Evolutionary conservation across 2,888 invertebrate species (phyloP).

Genomic region (Automeris io): DNA sequence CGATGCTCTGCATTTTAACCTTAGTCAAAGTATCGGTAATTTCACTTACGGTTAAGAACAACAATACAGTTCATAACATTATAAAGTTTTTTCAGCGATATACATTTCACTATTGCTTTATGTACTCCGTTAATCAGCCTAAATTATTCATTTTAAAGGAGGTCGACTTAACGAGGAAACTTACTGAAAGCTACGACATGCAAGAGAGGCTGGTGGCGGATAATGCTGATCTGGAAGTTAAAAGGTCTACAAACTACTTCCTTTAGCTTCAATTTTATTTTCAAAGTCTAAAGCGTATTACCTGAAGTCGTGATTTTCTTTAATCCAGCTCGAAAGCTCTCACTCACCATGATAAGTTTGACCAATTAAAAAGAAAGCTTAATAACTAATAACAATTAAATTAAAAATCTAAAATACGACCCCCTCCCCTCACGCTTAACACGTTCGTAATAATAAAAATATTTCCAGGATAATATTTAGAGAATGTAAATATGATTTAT

Average conservation of each 20-base stretch:
- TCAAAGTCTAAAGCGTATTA: not conserved
- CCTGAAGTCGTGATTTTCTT: not conserved
- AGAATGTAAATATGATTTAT: too few relatives aligned
- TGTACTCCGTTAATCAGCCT: too few relatives aligned
- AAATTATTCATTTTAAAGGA: slow-evolving; percentile 45
- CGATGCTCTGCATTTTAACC: slow-evolving; percentile 63
- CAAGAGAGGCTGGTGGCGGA: slow-evolving; percentile 82
- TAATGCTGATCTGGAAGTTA: slow-evolving; percentile 81
- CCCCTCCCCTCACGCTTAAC: too few relatives aligned
- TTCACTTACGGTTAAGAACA: too few relatives aligned
- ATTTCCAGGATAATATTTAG: too few relatives aligned
- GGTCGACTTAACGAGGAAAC: slow-evolving; percentile 70
- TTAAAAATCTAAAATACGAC: not conserved
- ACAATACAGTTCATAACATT: slow-evolving; percentile 16
- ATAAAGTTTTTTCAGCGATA: slow-evolving; percentile 17
- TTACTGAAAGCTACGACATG: slow-evolving; percentile 81
- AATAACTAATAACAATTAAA: not conserved
- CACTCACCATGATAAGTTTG: not conserved
- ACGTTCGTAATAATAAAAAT: too few relatives aligned
- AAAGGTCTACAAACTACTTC: slow-evolving; percentile 64
- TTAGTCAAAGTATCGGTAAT: slow-evolving; percentile 9
- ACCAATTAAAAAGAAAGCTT: not conserved
- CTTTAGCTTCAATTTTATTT: not conserved
- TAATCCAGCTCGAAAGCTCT: not conserved
- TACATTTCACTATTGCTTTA: slow-evolving; percentile 3